Evolutionary conservation across 2,797 vertebrate genomes (phyloP).

Genomic region (Distichodus sexfasciatus): DNA sequence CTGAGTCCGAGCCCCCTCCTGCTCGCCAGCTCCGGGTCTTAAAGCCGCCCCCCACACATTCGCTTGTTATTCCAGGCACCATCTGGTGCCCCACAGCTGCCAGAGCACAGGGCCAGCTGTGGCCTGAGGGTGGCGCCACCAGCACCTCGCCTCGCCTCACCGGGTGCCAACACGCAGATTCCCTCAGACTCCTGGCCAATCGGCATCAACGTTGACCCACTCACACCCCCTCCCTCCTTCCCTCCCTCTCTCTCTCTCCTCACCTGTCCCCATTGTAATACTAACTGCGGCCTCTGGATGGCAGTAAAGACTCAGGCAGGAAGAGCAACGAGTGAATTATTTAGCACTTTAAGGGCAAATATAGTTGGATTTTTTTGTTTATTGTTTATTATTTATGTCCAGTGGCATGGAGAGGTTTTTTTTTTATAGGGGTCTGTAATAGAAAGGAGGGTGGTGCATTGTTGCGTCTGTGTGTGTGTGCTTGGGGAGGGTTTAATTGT

Average conservation of each 20-base stretch:
- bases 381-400: conserved; percentile 73
- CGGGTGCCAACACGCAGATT: conserved; percentile 44
- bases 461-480: conserved; percentile 64
- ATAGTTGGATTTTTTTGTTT: conserved; percentile 52
- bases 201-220: neutral
- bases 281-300: conserved; percentile 68
- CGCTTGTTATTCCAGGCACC: conserved; percentile 63
- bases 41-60: too few relatives aligned
- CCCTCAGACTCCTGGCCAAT: conserved; percentile 19
- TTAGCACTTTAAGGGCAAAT: conserved; percentile 69
- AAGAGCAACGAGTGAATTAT: conserved; percentile 70
- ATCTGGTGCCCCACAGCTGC: conserved; percentile 63
- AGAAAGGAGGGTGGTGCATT: conserved; percentile 61
- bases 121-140: conserved; percentile 40
- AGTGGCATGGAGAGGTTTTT: conserved; percentile 56
- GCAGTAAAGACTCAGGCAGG: conserved; percentile 68
- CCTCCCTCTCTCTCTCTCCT: neutral
- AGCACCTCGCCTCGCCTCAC: conserved; percentile 7
- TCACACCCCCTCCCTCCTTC: neutral
- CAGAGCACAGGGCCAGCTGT: conserved; percentile 36
- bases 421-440: conserved; percentile 62
- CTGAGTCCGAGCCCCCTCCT: too few relatives aligned
- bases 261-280: conserved; percentile 7
- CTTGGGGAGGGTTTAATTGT: conserved; percentile 72
- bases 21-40: conserved; percentile 57